Evolutionary conservation across 2,888 invertebrate genomes (phyloP).

Genomic region (Branchipolynoe longqiensis): DNA sequence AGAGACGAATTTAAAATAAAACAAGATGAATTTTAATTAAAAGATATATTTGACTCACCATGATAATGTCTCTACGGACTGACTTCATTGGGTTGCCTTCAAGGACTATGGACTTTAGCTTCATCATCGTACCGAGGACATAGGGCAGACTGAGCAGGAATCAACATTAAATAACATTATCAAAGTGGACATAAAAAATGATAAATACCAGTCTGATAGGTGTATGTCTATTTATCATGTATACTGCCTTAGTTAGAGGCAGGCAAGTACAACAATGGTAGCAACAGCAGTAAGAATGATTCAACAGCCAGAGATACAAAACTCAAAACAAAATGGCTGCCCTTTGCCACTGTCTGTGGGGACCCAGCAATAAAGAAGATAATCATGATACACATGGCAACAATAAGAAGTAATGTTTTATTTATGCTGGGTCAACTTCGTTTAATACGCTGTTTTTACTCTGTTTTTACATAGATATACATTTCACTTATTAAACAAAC

Average conservation of each 20-base stretch:
- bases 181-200: no score
- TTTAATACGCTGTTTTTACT: no score
- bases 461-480: no score
- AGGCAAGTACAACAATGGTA: not conserved
- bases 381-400: not conserved
- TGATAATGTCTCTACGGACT: conserved; percentile 91
- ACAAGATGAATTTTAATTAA: not conserved
- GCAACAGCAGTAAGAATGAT: conserved; percentile 4
- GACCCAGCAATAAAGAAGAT: conserved; percentile 51
- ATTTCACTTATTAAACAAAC: no score
- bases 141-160: conserved; percentile 85
- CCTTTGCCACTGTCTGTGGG: not conserved
- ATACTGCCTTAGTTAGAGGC: no score
- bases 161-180: not conserved
- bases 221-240: no score
- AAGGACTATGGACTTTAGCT: conserved; percentile 90
- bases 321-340: conserved; percentile 16
- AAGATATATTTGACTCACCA: conserved; percentile 78
- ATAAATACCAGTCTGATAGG: no score
- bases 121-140: conserved; percentile 87
- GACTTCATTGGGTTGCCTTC: conserved; percentile 93
- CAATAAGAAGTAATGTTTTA: no score
- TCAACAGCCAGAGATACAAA: not conserved
- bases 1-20: no score
- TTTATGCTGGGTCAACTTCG: no score